Evolutionary conservation across 2,888 invertebrate genomes (phyloP), one percentile per base, ranked within the genome.

Genomic region (Abrostola tripartita): DNA sequence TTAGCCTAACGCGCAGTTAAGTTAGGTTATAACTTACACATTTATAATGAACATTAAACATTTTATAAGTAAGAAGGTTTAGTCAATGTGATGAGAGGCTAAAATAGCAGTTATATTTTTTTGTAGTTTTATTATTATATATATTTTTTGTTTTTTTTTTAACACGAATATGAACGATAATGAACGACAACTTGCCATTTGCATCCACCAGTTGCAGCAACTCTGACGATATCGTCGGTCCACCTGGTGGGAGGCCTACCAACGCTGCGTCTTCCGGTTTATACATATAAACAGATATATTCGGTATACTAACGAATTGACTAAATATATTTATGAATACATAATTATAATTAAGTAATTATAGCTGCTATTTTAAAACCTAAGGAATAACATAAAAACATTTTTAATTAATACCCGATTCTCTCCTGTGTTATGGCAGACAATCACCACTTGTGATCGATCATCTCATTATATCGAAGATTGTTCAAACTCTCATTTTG

Each of bases 1-100:
- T 54, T 54, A 40, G 37, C 7, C 40, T 57, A 57, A 10, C 42
- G 58, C 44, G 14, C 44, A 44, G 44, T 44, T n/a, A 24, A 24
- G 24, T 24, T 44, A 44, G 44, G 12, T 6, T 8, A 44, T 44
- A 14, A 44, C 14, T 44, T 44, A 12, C 14, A 44, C 8, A 44
- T 44, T 14, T 12, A 44, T 44, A 5, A 14, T 14, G 14, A 44
- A 44, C 36, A 37, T 54, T 41, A 41, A 41, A 60, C 47, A 54
- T 42, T 41, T 55, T 66, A 64, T 66, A 68, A 74, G 58, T 70
- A 74, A 71, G 54, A 55, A 63, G 68, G 47, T 58, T 57, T 37
- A 49, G 11, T 55, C 14, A 7, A 37, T 50, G n/a, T 59, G 11
- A 36, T 7, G 11, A 5, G 11, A n/a, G 10, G 7, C 12, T 6